phyloP scores from a whole-genome alignment of 2,888 invertebrate species.

The Deilephila elpenor region DNA sequence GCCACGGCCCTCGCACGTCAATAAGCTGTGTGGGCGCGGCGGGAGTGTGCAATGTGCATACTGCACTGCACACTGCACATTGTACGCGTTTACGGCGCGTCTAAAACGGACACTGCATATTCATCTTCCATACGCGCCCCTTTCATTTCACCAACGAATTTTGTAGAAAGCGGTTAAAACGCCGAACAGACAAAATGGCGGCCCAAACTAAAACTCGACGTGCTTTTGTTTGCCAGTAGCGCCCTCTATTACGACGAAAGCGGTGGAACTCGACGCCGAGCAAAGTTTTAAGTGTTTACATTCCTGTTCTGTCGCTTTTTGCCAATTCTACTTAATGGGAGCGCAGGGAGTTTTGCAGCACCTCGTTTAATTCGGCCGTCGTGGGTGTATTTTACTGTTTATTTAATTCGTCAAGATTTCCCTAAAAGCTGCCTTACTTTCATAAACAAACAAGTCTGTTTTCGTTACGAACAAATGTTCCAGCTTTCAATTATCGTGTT shows the following conservation, averaged over 20 bases:
- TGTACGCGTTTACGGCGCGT: constrained; percentile 41
- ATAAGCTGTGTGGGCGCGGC: background rate
- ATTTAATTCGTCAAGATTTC: constrained; percentile 66
- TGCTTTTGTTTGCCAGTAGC: constrained; percentile 77
- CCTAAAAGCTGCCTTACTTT: constrained; percentile 41
- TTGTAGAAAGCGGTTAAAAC: constrained; percentile 68
- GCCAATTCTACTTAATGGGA: constrained; percentile 79
- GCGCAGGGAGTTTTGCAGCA: constrained; percentile 70
- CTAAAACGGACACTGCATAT: constrained; percentile 66
- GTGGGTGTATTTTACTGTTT: constrained; percentile 68
- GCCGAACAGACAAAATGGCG: constrained; percentile 71
- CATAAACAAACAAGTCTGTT: constrained; percentile 27
- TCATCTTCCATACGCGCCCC: constrained; percentile 70
- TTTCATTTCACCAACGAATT: constrained; percentile 66
- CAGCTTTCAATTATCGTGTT: constrained; percentile 30
- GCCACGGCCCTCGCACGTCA: background rate
- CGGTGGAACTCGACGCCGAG: constrained; percentile 65
- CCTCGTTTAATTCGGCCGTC: constrained; percentile 73
- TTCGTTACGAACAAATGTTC: constrained; percentile 30
- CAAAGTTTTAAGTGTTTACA: constrained; percentile 83
- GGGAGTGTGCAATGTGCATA: background rate
- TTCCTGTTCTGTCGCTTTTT: constrained; percentile 82
- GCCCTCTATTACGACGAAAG: constrained; percentile 69
- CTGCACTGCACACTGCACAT: background rate
- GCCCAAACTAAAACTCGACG: constrained; percentile 68